Evolutionary conservation across 1,140 invertebrate genomes (phyloP).

Genomic region (Calliopsis andreniformis): DNA sequence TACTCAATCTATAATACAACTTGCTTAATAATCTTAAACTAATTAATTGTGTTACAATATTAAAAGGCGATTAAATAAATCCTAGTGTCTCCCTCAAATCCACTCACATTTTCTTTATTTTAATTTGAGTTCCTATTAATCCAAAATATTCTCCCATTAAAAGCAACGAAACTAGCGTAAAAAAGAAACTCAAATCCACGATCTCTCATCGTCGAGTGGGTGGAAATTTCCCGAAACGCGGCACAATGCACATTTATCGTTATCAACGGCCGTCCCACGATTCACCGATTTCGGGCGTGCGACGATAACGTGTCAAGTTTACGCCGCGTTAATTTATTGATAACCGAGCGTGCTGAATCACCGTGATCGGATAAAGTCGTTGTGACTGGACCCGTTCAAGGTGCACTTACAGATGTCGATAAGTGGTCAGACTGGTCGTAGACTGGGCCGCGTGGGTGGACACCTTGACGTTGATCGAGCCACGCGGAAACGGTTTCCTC

Average conservation of each 20-base stretch:
- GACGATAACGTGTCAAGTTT: constrained; percentile 30
- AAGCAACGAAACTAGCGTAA: too few species aligned
- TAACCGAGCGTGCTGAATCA: constrained; percentile 32
- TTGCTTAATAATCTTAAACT: too few species aligned
- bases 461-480: constrained; percentile 37
- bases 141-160: too few species aligned
- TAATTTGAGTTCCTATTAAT: too few species aligned
- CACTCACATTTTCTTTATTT: too few species aligned
- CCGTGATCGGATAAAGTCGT: constrained; percentile 27
- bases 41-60: too few species aligned
- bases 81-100: too few species aligned
- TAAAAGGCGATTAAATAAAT: too few species aligned
- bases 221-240: background rate
- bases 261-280: constrained; percentile 22
- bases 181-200: too few species aligned
- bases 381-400: constrained; percentile 23
- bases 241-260: constrained; percentile 16
- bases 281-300: constrained; percentile 36
- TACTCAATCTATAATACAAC: too few species aligned
- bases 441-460: constrained; percentile 31
- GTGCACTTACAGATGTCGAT: constrained; percentile 43
- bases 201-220: too few species aligned
- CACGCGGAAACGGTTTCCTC: constrained; percentile 8
- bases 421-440: constrained; percentile 37
- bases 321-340: constrained; percentile 34